Conservation (phyloP, 2,888 invertebrate species). For the Oegoconia quadripuncta region DNA sequence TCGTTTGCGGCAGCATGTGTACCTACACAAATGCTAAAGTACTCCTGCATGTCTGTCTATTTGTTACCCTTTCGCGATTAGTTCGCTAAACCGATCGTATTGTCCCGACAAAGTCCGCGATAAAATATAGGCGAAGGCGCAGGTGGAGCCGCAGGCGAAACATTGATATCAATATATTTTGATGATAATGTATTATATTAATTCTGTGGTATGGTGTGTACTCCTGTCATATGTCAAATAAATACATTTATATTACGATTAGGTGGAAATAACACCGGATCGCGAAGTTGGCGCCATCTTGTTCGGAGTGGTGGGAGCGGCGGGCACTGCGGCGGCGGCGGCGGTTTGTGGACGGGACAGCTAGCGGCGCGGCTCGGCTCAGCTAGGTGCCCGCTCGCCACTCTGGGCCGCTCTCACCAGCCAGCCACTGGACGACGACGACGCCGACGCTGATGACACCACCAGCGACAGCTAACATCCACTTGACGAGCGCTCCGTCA, state of each 20-base stretch:
- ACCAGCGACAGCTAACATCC: constrained; percentile 77
- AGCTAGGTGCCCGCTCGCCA: constrained; percentile 80
- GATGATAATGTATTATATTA: too few species aligned
- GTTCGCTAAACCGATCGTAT: too few species aligned
- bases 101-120: too few species aligned
- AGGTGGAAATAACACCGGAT: constrained; percentile 75
- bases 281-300: constrained; percentile 68
- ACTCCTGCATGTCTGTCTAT: too few species aligned
- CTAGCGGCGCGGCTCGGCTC: constrained; percentile 74
- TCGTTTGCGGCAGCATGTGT: too few species aligned
- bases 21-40: too few species aligned
- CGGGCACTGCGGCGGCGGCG: constrained; percentile 49
- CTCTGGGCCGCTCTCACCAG: constrained; percentile 90
- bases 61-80: too few species aligned
- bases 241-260: constrained; percentile 3
- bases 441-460: constrained; percentile 42
- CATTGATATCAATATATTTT: too few species aligned
- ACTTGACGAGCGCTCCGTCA: constrained; percentile 73
- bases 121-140: too few species aligned
- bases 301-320: constrained; percentile 57
- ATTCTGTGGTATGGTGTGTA: too few species aligned
- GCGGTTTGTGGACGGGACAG: constrained; percentile 65
- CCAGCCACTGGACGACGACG: constrained; percentile 74
- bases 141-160: too few species aligned
- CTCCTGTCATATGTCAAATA: too few species aligned